phyloP scores from a whole-genome alignment of 2,888 invertebrate genomes.

The Lysandra coridon region DNA sequence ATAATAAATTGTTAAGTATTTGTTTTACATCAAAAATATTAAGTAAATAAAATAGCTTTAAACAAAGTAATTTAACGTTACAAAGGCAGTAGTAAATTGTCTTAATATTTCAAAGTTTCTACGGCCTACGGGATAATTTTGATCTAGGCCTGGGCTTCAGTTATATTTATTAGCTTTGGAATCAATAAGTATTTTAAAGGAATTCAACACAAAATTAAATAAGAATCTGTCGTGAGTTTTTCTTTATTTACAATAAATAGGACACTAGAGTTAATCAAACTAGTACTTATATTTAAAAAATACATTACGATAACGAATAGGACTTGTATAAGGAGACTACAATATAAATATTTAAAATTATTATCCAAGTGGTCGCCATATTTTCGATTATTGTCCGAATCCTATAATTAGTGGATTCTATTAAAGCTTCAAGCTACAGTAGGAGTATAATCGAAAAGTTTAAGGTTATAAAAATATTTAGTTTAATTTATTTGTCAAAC shows the following conservation, averaged over 20 bases:
- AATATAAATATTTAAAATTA: conserved; percentile 57
- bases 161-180: not conserved
- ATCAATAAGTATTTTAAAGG: not conserved
- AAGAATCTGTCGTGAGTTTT: conserved; percentile 35
- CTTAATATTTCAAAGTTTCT: not conserved
- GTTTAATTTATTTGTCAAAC: conserved; percentile 74
- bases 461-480: conserved; percentile 36
- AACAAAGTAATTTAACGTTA: not conserved
- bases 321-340: conserved; percentile 46
- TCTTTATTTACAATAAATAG: conserved; percentile 61
- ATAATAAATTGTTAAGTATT: too few species aligned
- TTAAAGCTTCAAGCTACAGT: conserved; percentile 35
- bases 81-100: not conserved
- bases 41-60: too few species aligned
- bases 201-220: conserved; percentile 35
- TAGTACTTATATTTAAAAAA: conserved; percentile 46
- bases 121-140: not conserved
- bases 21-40: too few species aligned
- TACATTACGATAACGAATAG: conserved; percentile 35
- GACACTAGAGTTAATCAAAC: conserved; percentile 55
- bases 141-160: not conserved
- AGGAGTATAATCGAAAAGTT: conserved; percentile 23
- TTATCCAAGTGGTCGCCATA: conserved; percentile 61
- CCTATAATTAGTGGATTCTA: conserved; percentile 35
- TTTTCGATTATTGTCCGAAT: conserved; percentile 63